These are phyloP conservation scores for Drosophila ezoana DNA, from an alignment of 2,888 invertebrate species.

Conservation along the genomic window DNA sequence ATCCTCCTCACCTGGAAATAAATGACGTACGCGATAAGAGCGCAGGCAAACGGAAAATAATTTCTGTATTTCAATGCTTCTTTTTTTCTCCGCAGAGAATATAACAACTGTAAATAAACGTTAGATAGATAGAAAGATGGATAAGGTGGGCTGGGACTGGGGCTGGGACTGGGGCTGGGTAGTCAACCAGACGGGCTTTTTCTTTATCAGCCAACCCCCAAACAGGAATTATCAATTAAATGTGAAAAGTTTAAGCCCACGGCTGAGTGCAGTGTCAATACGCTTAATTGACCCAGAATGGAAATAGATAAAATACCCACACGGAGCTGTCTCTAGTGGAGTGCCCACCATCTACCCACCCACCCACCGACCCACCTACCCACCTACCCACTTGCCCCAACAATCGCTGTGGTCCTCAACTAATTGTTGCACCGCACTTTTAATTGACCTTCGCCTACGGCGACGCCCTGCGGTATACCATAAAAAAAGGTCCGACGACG, in stretches of 20 bases:
- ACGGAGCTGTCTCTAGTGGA: slow-evolving; percentile 3
- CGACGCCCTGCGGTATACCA: slow-evolving; percentile 42
- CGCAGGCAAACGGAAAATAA: slow-evolving; percentile 24
- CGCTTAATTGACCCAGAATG: slow-evolving; percentile 62
- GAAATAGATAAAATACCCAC: slow-evolving; percentile 28
- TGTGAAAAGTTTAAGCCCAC: slow-evolving; percentile 46
- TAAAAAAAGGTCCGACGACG: slow-evolving; percentile 29
- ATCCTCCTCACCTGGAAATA: slow-evolving; percentile 58
- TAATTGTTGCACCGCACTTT: slow-evolving; percentile 69
- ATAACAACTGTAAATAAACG: slow-evolving; percentile 54
- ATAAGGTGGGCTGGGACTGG: slow-evolving; percentile 22
- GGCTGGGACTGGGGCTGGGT: not conserved
- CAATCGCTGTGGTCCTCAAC: slow-evolving; percentile 6
- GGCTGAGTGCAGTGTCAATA: slow-evolving; percentile 70
- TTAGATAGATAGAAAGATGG: slow-evolving; percentile 22
- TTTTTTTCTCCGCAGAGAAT: slow-evolving; percentile 43
- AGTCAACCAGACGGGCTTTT: slow-evolving; percentile 10
- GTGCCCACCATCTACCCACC: too few species aligned
- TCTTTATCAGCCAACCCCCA: slow-evolving; percentile 54
- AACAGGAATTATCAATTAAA: slow-evolving; percentile 74
- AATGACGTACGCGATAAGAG: slow-evolving; percentile 69
- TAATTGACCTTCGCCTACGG: slow-evolving; percentile 72
- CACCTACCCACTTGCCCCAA: not conserved
- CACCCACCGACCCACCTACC: too few species aligned
- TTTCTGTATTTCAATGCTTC: slow-evolving; percentile 27